phyloP scores from a whole-genome alignment of 2,113 vertebrate genomes.

The Chaetops frenatus region DNA sequence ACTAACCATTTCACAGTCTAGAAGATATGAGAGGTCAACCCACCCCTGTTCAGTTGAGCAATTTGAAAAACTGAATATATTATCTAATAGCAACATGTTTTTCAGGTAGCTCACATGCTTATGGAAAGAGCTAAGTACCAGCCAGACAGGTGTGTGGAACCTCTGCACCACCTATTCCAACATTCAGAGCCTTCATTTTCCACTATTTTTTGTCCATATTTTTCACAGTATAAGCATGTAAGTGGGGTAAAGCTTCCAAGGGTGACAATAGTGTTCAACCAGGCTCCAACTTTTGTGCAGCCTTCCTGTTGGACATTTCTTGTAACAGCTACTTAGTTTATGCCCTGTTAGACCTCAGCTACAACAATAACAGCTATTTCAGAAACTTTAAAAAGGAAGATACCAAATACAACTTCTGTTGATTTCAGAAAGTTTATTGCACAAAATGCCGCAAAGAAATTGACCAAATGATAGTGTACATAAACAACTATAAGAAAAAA shows the following conservation, averaged over 20 bases:
- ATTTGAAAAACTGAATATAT: not conserved
- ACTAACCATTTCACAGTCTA: not conserved
- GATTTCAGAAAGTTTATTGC: constrained; percentile 77
- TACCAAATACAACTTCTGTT: not conserved
- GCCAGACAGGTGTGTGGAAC: not conserved
- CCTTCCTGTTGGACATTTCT: not conserved
- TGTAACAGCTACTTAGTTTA: not conserved
- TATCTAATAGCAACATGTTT: not conserved
- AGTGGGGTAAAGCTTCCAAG: not conserved
- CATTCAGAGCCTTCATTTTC: not conserved
- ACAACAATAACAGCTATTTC: not conserved
- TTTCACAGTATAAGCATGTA: not conserved
- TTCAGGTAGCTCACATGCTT: not conserved
- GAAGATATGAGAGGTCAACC: not conserved
- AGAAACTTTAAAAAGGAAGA: not conserved
- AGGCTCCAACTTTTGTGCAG: not conserved
- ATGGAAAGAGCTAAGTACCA: not conserved
- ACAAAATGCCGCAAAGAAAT: constrained; percentile 73
- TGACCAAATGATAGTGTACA: constrained; percentile 59
- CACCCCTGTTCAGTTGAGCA: not conserved
- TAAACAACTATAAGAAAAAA: constrained; percentile 59
- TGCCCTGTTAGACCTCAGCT: accelerated
- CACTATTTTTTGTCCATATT: not conserved
- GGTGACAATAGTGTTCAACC: not conserved
- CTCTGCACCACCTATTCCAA: not conserved